Evolutionary conservation across 1,140 invertebrate species (phyloP).

Genomic region (Scaptomyza graminum): DNA sequence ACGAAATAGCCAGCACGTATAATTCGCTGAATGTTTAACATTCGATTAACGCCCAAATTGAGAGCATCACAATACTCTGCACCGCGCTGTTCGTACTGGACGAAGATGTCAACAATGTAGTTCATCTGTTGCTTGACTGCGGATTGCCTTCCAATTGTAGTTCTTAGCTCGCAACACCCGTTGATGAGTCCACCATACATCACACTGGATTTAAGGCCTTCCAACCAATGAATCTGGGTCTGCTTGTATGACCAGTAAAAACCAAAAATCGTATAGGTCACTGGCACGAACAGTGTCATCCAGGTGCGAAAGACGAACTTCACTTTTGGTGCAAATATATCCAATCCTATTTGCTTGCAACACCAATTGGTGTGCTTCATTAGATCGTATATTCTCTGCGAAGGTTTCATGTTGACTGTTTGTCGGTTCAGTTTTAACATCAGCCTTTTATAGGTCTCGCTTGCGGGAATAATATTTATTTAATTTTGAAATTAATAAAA

Average conservation of each 20-base stretch:
- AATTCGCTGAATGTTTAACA: conserved; percentile 24
- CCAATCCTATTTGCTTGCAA: conserved; percentile 42
- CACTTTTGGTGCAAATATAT: conserved; percentile 24
- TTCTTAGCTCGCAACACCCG: conserved; percentile 34
- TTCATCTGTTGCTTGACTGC: conserved; percentile 25
- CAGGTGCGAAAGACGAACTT: conserved; percentile 46
- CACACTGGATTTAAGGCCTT: conserved; percentile 40
- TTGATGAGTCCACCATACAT: conserved; percentile 51
- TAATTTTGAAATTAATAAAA: conserved; percentile 31
- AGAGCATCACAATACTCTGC: conserved; percentile 3
- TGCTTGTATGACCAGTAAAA: conserved; percentile 29
- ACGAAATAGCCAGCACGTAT: conserved; percentile 47
- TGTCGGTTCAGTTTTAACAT: background rate
- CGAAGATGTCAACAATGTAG: conserved; percentile 19
- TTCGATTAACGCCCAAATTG: conserved; percentile 41
- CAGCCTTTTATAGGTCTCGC: conserved; percentile 30
- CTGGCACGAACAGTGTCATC: conserved; percentile 31
- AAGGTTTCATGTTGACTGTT: conserved; percentile 37
- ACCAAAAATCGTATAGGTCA: conserved; percentile 40
- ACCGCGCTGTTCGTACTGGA: conserved; percentile 39
- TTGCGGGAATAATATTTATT: conserved; percentile 24
- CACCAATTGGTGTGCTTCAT: conserved; percentile 38
- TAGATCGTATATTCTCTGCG: conserved; percentile 36
- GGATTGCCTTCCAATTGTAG: conserved; percentile 24
- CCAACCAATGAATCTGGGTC: conserved; percentile 37